Percentiles rank a stretch among this genome's conserved stretches.
Evolutionary conservation across 2,797 vertebrate species (phyloP).

Genomic region (Lateolabrax maculatus): DNA sequence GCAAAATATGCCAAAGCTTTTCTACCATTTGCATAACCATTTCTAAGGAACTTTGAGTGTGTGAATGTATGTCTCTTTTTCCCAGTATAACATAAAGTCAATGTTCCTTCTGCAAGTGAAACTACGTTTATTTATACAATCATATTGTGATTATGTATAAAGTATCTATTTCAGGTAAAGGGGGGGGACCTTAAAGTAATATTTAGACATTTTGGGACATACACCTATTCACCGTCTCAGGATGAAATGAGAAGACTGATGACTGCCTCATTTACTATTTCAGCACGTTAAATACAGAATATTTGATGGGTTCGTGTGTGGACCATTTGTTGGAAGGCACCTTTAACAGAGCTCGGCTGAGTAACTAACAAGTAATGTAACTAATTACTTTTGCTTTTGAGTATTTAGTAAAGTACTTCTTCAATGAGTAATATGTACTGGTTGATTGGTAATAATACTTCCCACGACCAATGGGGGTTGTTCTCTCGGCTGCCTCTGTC

Average conservation of each 20-base stretch:
- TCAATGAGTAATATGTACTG: background rate
- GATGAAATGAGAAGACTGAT: slow-evolving; percentile 23
- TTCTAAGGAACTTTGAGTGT: slow-evolving; percentile 79
- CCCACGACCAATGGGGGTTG: no score
- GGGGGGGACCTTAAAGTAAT: slow-evolving; percentile 25
- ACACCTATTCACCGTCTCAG: slow-evolving; percentile 8
- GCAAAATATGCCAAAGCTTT: slow-evolving; percentile 86
- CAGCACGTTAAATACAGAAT: background rate
- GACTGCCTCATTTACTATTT: background rate
- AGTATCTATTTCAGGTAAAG: slow-evolving; percentile 56
- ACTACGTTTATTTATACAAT: slow-evolving; percentile 77
- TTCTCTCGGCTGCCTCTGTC: background rate
- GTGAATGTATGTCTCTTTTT: slow-evolving; percentile 71
- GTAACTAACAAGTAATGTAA: background rate
- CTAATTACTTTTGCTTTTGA: background rate
- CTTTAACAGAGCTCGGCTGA: background rate
- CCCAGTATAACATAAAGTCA: slow-evolving; percentile 66
- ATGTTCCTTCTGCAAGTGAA: slow-evolving; percentile 73
- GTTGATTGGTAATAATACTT: background rate
- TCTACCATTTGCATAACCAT: slow-evolving; percentile 79
- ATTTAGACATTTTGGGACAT: slow-evolving; percentile 29
- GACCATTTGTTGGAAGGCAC: background rate
- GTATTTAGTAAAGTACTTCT: background rate
- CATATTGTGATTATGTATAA: slow-evolving; percentile 74
- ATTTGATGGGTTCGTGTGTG: no score